These are phyloP conservation scores for Anguilla pacifica DNA, from an alignment of 2,797 vertebrate species.

Conservation along the genomic window DNA sequence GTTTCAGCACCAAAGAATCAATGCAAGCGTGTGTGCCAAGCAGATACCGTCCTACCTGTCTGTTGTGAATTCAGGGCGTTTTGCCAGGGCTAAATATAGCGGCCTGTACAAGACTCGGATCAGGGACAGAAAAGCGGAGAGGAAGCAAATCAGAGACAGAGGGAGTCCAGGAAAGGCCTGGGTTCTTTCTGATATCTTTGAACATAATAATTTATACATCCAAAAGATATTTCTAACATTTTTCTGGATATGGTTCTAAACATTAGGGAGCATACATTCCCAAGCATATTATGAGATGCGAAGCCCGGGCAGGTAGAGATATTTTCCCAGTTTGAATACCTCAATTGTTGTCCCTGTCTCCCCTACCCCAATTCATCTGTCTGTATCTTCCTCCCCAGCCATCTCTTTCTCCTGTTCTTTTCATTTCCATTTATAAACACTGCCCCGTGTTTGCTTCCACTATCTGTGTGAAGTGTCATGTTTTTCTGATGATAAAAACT, in stretches of 20 bases:
- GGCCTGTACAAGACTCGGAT: slow-evolving; percentile 63
- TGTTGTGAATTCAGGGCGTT: slow-evolving; percentile 57
- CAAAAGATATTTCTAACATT: not conserved
- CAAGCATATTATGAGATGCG: not conserved
- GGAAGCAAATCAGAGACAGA: slow-evolving; percentile 57
- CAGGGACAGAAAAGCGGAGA: slow-evolving; percentile 49
- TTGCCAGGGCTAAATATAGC: slow-evolving; percentile 78
- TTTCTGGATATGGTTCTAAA: not conserved
- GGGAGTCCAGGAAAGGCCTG: not conserved
- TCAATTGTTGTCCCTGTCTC: slow-evolving; percentile 27
- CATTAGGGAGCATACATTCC: not conserved
- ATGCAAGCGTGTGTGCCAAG: slow-evolving; percentile 47
- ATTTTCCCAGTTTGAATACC: slow-evolving; percentile 7
- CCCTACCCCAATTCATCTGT: slow-evolving; percentile 23
- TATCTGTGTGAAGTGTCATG: slow-evolving; percentile 56
- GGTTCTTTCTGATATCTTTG: not conserved
- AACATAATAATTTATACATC: not conserved
- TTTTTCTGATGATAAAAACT: slow-evolving; percentile 69
- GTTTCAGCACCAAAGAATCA: not conserved
- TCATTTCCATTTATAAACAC: slow-evolving; percentile 66
- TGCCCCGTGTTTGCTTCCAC: slow-evolving; percentile 75
- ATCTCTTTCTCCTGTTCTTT: slow-evolving; percentile 40
- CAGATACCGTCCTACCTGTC: slow-evolving; percentile 68
- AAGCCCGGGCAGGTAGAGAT: not conserved
- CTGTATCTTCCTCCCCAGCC: slow-evolving; percentile 36